A percentile compares a stretch with the other conserved stretches of the same genome.
Conservation (phyloP, 2,113 vertebrate species). For the Callionymus lyra region DNA sequence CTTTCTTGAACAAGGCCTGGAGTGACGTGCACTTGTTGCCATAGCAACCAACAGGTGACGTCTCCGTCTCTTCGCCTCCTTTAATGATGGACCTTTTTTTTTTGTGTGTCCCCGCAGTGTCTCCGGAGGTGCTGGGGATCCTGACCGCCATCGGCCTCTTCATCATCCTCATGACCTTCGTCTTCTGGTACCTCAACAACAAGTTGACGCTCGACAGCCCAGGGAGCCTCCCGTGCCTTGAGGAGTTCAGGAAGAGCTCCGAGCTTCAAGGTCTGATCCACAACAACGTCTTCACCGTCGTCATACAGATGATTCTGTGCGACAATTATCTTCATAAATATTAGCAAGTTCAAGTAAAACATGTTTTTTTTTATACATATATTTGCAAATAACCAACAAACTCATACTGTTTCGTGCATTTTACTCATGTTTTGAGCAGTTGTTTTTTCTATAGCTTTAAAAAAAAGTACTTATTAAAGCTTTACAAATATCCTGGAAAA, state of each 20-base stretch:
- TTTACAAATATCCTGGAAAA: no score
- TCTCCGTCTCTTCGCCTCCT: neutral
- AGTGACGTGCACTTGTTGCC: conserved; percentile 24
- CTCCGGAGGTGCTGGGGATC: conserved; percentile 94
- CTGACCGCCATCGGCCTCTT: conserved; percentile 88
- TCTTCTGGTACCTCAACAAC: conserved; percentile 96
- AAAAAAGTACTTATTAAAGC: no score
- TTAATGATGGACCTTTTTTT: no score
- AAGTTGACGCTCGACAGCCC: conserved; percentile 87
- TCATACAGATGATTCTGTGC: neutral
- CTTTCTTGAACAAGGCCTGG: no score
- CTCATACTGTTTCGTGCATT: no score
- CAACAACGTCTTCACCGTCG: conserved; percentile 2
- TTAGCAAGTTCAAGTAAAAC: no score
- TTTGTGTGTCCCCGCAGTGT: conserved; percentile 69
- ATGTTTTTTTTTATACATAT: no score
- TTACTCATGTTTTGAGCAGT: no score
- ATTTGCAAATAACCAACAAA: no score
- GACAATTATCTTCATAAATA: neutral
- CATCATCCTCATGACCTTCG: conserved; percentile 85
- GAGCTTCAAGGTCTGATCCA: conserved; percentile 72
- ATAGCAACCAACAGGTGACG: conserved; percentile 30
- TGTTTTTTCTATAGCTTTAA: no score
- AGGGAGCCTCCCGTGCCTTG: conserved; percentile 81
- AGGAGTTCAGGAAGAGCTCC: conserved; percentile 76